Evolutionary conservation across 2,113 vertebrate genomes (phyloP).

Genomic region (Bos indicus): DNA sequence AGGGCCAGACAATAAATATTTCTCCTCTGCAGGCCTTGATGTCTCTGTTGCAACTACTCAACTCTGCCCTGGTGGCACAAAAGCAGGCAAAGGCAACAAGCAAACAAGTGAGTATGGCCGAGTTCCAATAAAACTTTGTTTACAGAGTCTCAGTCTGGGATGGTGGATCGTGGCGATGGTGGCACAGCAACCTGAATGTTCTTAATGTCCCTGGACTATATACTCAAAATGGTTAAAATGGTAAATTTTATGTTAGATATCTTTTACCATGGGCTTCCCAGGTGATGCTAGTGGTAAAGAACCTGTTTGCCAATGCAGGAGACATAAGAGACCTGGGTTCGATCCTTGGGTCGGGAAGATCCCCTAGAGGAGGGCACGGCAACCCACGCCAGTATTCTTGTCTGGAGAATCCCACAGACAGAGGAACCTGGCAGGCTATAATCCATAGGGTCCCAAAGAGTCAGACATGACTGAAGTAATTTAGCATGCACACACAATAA

Average conservation of each 20-base stretch:
- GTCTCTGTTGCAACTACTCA: background rate
- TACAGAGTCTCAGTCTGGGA: background rate
- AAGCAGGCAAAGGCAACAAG: background rate
- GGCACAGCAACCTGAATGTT: background rate
- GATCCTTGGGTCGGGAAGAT: background rate
- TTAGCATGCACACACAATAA: background rate
- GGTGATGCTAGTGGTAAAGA: background rate
- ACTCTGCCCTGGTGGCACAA: background rate
- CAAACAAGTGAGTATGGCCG: background rate
- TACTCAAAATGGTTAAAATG: background rate
- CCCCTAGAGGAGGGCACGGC: background rate
- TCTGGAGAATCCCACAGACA: background rate
- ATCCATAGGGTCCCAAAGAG: background rate
- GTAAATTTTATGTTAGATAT: background rate
- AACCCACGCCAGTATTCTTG: background rate
- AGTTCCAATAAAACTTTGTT: constrained; percentile 2
- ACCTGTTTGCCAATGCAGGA: background rate
- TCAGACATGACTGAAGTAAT: background rate
- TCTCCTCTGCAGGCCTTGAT: background rate
- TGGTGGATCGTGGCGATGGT: background rate
- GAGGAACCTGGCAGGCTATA: background rate
- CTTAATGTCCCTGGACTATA: background rate
- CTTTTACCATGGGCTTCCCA: background rate
- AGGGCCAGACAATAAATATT: background rate
- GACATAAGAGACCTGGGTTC: background rate